These are phyloP conservation scores for Chymomyza amoena DNA, from an alignment of 2,888 invertebrate genomes.

Conservation along the genomic window DNA sequence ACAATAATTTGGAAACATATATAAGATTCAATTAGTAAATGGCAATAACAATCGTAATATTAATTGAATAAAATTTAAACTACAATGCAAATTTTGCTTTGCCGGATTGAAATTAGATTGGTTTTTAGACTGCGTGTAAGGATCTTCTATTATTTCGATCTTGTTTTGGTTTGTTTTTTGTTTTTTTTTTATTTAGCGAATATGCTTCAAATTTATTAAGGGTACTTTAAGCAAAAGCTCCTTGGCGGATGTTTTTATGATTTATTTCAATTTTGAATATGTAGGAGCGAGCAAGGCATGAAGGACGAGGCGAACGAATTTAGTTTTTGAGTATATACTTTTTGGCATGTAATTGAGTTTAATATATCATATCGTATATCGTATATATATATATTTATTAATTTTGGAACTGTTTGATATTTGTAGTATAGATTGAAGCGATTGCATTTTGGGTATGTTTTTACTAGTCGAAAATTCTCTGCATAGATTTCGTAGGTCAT, in stretches of 20 bases:
- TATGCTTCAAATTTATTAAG: constrained; percentile 30
- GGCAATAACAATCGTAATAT: constrained; percentile 22
- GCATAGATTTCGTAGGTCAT: constrained; percentile 36
- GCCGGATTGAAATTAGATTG: constrained; percentile 31
- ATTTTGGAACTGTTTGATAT: constrained; percentile 35
- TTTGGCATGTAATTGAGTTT: constrained; percentile 9
- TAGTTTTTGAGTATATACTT: constrained; percentile 25
- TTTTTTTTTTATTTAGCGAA: constrained; percentile 25
- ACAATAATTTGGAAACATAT: constrained; percentile 3
- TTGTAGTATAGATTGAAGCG: constrained; percentile 34
- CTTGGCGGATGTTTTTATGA: constrained; percentile 34
- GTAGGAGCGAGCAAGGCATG: constrained; percentile 63
- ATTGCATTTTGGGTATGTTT: constrained; percentile 32
- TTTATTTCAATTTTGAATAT: constrained; percentile 29
- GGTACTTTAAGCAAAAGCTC: constrained; percentile 42
- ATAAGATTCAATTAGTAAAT: constrained; percentile 39
- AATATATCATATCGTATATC: not conserved
- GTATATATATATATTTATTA: constrained; percentile 25
- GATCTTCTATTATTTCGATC: not conserved
- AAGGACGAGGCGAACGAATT: constrained; percentile 32
- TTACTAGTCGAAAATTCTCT: constrained; percentile 36
- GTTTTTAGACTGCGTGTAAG: constrained; percentile 6
- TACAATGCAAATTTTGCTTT: constrained; percentile 62
- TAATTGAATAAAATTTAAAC: constrained; percentile 53
- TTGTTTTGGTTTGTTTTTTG: constrained; percentile 12